A percentile compares a stretch with the other conserved stretches of the same genome.
Conservation (phyloP, 2,113 vertebrate species). For the Tachysurus vachellii region DNA sequence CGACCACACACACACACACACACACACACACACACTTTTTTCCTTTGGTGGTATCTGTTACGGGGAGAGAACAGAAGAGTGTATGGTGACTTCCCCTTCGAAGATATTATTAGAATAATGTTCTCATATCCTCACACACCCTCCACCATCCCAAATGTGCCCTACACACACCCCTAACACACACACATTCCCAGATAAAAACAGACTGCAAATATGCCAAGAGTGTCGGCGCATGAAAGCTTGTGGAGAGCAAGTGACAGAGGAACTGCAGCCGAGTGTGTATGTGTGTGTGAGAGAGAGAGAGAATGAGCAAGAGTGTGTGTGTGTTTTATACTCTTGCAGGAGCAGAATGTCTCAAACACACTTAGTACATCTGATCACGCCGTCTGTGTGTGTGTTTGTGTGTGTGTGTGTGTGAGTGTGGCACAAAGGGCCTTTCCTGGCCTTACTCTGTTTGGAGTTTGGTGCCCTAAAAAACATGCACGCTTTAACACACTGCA, state of each 20-base stretch:
- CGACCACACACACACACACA: slow-evolving; percentile 58
- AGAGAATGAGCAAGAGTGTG: slow-evolving; percentile 11
- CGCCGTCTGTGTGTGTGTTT: background rate
- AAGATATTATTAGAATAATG: slow-evolving; percentile 73
- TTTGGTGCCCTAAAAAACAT: background rate
- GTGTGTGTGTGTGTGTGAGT: background rate
- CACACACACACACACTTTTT: slow-evolving; percentile 38
- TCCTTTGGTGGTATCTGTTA: slow-evolving; percentile 42
- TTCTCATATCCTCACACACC: slow-evolving; percentile 42
- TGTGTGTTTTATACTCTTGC: background rate
- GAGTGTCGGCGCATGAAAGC: slow-evolving; percentile 2
- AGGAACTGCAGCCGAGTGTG: slow-evolving; percentile 14
- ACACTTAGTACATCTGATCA: slow-evolving; percentile 12
- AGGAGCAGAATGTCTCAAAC: slow-evolving; percentile 23
- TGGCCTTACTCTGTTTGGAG: background rate
- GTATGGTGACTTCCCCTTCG: slow-evolving; percentile 72
- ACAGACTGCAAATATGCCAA: slow-evolving; percentile 75
- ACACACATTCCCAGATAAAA: slow-evolving; percentile 78
- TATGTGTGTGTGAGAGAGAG: slow-evolving; percentile 2
- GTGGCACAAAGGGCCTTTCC: background rate
- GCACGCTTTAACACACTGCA: slow-evolving; percentile 33
- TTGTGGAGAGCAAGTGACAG: slow-evolving; percentile 9
- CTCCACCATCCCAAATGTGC: slow-evolving; percentile 29
- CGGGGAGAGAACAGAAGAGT: slow-evolving; percentile 54
- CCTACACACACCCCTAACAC: slow-evolving; percentile 57